A percentile compares a stretch with the other conserved stretches of the same genome.
Conservation (phyloP, 1,140 invertebrate species). For the Drosophila mojavensis region DNA sequence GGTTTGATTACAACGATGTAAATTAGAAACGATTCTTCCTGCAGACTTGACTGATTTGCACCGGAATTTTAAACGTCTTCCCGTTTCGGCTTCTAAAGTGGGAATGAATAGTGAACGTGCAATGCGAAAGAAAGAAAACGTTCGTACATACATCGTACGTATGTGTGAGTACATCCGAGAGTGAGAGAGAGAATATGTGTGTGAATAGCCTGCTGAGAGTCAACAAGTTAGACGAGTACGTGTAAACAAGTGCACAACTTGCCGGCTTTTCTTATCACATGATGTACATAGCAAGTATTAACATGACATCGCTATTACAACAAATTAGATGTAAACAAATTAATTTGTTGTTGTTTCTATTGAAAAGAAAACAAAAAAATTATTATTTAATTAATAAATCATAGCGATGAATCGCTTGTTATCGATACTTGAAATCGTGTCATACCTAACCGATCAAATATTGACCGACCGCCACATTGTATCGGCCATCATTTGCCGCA, state of each 20-base stretch:
- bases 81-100: slow-evolving; percentile 36
- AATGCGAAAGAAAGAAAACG: slow-evolving; percentile 35
- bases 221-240: slow-evolving; percentile 15
- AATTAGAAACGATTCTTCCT: slow-evolving; percentile 24
- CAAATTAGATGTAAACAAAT: slow-evolving; percentile 1
- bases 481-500: slow-evolving; percentile 29
- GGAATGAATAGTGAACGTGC: slow-evolving; percentile 30
- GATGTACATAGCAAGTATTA: not conserved
- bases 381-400: not conserved
- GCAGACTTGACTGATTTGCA: slow-evolving; percentile 16
- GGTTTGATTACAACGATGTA: not conserved
- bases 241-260: slow-evolving; percentile 32
- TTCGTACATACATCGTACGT: slow-evolving; percentile 7
- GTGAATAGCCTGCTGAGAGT: slow-evolving; percentile 34
- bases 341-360: not conserved
- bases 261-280: slow-evolving; percentile 1
- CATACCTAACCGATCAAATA: not conserved
- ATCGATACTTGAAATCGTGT: slow-evolving; percentile 17
- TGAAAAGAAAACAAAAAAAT: not conserved
- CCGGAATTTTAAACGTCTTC: slow-evolving; percentile 38
- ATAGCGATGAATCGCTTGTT: not conserved
- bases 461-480: slow-evolving; percentile 22
- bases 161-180: slow-evolving; percentile 1
- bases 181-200: not conserved
- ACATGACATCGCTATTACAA: not conserved